These are phyloP conservation scores for Peromyscus nudipes DNA, from an alignment of 2,797 vertebrate genomes.

Conservation along the genomic window DNA sequence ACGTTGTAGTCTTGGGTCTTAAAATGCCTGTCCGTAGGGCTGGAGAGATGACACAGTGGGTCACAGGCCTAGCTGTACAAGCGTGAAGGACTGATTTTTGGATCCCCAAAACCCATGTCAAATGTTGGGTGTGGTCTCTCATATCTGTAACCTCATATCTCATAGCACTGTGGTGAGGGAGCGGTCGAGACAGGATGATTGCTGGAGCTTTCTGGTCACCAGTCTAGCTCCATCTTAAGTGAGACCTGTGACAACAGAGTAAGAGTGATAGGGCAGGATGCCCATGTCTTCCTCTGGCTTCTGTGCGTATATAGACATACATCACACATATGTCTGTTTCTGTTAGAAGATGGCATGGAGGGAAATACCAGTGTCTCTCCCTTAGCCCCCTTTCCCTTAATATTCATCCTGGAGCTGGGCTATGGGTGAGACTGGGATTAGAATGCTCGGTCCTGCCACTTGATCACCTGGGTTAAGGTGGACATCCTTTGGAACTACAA, in stretches of 20 bases:
- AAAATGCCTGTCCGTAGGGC: background rate
- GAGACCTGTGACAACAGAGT: background rate
- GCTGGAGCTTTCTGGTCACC: background rate
- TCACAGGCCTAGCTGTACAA: background rate
- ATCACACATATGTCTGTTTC: background rate
- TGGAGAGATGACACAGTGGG: background rate
- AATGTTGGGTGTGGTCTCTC: background rate
- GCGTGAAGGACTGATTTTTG: background rate
- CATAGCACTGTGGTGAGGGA: background rate
- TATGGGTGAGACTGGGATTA: background rate
- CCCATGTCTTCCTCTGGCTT: background rate
- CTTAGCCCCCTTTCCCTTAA: background rate
- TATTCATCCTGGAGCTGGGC: background rate
- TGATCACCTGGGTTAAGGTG: background rate
- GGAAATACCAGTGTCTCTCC: background rate
- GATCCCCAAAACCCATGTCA: background rate
- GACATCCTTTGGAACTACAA: background rate
- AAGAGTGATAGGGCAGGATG: background rate
- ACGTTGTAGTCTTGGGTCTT: constrained; percentile 33
- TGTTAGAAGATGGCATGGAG: background rate
- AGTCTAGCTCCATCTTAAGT: background rate
- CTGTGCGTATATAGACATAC: background rate
- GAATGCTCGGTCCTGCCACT: background rate
- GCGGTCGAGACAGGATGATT: background rate
- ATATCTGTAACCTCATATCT: background rate